phyloP scores from a whole-genome alignment of 2,888 invertebrate genomes.

The Oegoconia quadripuncta region DNA sequence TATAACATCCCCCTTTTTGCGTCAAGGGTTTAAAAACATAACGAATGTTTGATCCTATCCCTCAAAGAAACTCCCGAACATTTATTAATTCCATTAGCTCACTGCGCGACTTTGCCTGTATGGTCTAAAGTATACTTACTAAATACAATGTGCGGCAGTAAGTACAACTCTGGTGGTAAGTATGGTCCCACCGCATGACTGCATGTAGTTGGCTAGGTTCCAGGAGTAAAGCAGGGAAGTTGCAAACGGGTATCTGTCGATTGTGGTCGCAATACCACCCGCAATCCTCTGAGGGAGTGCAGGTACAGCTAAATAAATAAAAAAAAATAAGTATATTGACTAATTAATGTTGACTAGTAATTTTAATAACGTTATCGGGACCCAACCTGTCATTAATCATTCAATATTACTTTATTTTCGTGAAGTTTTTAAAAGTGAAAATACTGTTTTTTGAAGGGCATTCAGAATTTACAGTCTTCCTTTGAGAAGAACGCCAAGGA shows the following conservation, averaged over 20 bases:
- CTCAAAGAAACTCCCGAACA: neutral
- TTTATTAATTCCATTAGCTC: neutral
- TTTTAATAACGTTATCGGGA: no score
- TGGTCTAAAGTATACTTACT: constrained; percentile 22
- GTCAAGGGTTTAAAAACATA: no score
- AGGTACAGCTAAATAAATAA: constrained; percentile 24
- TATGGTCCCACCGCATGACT: constrained; percentile 34
- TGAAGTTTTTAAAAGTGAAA: no score
- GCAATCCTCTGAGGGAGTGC: constrained; percentile 30
- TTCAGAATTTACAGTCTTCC: no score
- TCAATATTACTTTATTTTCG: no score
- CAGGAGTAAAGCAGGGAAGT: constrained; percentile 28
- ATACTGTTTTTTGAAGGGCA: no score
- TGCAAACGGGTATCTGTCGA: constrained; percentile 29
- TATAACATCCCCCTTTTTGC: no score
- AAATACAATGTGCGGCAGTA: constrained; percentile 35
- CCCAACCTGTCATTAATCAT: no score
- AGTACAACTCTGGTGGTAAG: constrained; percentile 32
- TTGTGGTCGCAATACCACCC: constrained; percentile 35
- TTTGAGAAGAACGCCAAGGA: no score
- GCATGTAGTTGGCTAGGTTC: constrained; percentile 21
- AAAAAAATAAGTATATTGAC: neutral
- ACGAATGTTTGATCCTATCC: no score
- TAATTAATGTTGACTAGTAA: no score
- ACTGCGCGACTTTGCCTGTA: no score